Base-by-base conservation (phyloP, 2,113 vertebrate genomes). In the Eretmochelys imbricata region DNA sequence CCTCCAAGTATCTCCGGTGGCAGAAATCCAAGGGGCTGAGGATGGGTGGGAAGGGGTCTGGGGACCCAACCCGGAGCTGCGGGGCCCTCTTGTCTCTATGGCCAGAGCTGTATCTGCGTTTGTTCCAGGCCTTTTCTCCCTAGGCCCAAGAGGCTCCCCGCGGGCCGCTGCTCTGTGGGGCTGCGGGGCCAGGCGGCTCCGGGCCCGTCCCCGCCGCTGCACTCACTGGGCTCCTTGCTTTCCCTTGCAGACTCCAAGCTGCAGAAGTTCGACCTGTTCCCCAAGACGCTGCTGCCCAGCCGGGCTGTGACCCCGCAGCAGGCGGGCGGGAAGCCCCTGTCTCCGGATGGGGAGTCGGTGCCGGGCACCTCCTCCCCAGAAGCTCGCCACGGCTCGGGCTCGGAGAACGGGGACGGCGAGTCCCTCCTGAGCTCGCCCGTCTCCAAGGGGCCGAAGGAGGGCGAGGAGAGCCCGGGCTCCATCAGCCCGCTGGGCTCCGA, bases 261-360 rank as follows among this genome's bases (percentile, higher is more conserved):
- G 95, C 99, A 99, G 98, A 99, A 99, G 97, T 99, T 99, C 93
- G 99, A 99, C 82, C 94, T 99, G 80, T 99, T 99, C 89, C 98
- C 99, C 46, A 99, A 99, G 98, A 98, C 96, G 65, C 98, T 99
- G 93, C 98, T 99, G 86, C 98, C 99, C 46, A 98, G 96, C 96
- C 98, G 98, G n/a, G 98, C 99, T 3, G 96, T 97, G 89, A 98
- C 98, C 69, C 98, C 99, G 25, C 99, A 98, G 97, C 99, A 98
- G 89, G 95, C 96, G 5, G 97, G 85, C 10, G 98, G 97, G 50
- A 99, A 99, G 95, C 98, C 99, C 2, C 96, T 98, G 9, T 99
- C 99, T 57, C 98, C 99, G 5, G 99, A 99, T 86, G 98, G 98
- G 22, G 99, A 99, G 96, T 99, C 99, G 17, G 99, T 97, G 42